These are phyloP conservation scores for Sparus aurata DNA, from an alignment of 2,797 vertebrate genomes.

Conservation along the genomic window DNA sequence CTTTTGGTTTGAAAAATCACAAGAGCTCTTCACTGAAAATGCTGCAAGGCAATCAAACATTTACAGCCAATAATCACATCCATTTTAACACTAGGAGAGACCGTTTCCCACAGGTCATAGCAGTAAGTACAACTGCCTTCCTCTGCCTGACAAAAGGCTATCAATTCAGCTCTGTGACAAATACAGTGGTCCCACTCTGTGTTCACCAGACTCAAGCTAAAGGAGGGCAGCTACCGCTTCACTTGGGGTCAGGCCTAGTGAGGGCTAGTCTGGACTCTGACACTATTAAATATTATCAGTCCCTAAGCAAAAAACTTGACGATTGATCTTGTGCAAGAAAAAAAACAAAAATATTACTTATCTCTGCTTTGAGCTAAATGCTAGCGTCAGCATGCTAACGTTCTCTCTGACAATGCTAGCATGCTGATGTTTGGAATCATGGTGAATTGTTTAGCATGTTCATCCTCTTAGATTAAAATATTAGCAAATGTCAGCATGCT, in stretches of 20 bases:
- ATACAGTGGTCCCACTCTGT: conserved; percentile 33
- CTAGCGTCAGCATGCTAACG: no score
- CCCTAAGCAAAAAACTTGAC: neutral
- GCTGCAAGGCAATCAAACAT: conserved; percentile 12
- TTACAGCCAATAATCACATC: conserved; percentile 19
- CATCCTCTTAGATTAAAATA: no score
- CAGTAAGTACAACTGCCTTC: conserved; percentile 55
- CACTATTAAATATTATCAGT: conserved; percentile 7
- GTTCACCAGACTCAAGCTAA: conserved; percentile 14
- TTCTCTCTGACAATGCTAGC: no score
- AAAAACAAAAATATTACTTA: neutral
- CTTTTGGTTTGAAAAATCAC: conserved; percentile 36
- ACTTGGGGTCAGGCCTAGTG: conserved; percentile 57
- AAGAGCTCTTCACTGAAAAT: conserved; percentile 26
- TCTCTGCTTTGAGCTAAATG: neutral
- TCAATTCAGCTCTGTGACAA: conserved; percentile 17
- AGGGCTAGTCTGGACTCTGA: conserved; percentile 18
- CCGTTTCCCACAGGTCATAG: conserved; percentile 75
- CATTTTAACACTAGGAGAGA: conserved; percentile 27
- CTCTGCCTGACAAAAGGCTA: conserved; percentile 22
- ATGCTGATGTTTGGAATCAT: no score
- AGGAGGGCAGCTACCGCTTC: conserved; percentile 71
- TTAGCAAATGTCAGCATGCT: no score
- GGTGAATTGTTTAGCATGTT: no score
- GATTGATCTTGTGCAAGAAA: neutral